Base-by-base conservation (phyloP, 2,113 vertebrate species). In the Dolichallabes microphthalmus region DNA sequence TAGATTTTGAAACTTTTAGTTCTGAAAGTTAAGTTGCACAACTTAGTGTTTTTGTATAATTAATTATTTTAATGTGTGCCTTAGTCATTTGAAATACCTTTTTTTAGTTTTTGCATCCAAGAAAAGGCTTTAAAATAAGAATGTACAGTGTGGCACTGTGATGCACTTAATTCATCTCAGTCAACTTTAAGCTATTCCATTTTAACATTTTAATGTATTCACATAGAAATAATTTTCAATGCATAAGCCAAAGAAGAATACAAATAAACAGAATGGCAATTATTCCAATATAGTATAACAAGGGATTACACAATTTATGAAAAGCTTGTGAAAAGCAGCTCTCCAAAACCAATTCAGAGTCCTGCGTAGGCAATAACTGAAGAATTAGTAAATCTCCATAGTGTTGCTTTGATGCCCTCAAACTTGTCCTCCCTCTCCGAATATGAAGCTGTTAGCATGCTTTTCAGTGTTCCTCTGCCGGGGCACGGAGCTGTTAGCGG, bases 401-500 rank as follows among this genome's bases (percentile, higher is more conserved):
- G 60, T 66, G 79, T 30, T 52, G 71, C 63, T 57, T 15, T 69
- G 52, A 71, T 57, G 10, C 30, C 35, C 50, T 52, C 64, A 71
- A 69, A 82, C 57, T 25, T 76, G 60, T 30, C 30, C 52, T 77
- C 45, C 20, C 10, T 45, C 63, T n/a, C 17, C 25, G 35, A 73
- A 35, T 68, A 87, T 89, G 60, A 90, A 92, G 91, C 84, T 91
- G 88, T 91, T 89, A 91, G 91, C 89, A 88, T 84, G 85, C 86
- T 86, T 79, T 89, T 89, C 90, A 8, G 89, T 83, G 89, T 90
- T 89, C 87, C 92, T 93, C 88, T 82, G 86, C 86, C 89, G 91
- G 91, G 87, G 86, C 87, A 92, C 91, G 90, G 91, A 93, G 92
- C 91, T 89, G 93, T 93, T 92, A 93, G 91, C 82, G 79, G 90